These are phyloP conservation scores for Crypturellus undulatus DNA, from an alignment of 2,113 vertebrate genomes.

Conservation along the genomic window DNA sequence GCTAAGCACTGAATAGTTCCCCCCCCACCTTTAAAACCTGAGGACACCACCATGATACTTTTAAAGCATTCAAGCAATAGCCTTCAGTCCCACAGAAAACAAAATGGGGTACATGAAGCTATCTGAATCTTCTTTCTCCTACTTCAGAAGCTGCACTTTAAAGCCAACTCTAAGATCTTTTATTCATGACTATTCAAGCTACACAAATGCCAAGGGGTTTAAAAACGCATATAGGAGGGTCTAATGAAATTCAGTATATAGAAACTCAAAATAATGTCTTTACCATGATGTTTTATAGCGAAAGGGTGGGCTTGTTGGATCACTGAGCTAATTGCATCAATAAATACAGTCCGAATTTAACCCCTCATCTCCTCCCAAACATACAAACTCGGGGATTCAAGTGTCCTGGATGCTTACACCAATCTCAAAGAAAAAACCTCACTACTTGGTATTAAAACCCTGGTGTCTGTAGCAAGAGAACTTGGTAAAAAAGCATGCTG, in stretches of 20 bases:
- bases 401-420: neutral
- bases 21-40: neutral
- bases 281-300: constrained; percentile 40
- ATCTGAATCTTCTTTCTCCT: constrained; percentile 46
- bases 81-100: constrained; percentile 41
- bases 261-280: constrained; percentile 61
- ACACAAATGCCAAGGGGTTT: constrained; percentile 70
- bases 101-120: constrained; percentile 51
- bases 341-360: constrained; percentile 43
- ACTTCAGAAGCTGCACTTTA: constrained; percentile 53
- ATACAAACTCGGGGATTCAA: neutral
- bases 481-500: neutral
- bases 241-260: constrained; percentile 64
- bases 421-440: neutral
- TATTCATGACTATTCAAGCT: constrained; percentile 74
- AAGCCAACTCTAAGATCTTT: constrained; percentile 64
- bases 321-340: constrained; percentile 68
- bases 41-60: neutral
- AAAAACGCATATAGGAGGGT: constrained; percentile 57
- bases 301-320: constrained; percentile 66
- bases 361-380: neutral
- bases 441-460: neutral
- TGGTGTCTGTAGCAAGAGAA: neutral
- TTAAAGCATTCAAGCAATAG: neutral
- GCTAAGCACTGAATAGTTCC: neutral